A percentile compares a stretch with the other conserved stretches of the same genome.
Conservation (phyloP, 2,888 invertebrate genomes). For the Nematopogon swammerdamellus region DNA sequence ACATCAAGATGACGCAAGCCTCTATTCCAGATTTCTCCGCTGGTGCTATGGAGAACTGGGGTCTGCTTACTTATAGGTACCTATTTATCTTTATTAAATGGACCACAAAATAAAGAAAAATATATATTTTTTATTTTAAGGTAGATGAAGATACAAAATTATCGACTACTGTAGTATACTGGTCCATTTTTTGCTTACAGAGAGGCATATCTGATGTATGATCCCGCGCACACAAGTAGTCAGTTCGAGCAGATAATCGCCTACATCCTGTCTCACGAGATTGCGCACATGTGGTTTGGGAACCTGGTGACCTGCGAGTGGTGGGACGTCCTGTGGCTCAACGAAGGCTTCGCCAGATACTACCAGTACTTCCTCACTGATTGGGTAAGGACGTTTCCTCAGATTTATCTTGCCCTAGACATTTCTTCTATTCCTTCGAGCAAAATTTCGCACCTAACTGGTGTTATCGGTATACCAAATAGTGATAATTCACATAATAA, state of each 20-base stretch:
- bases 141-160: neutral
- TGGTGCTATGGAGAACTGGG: constrained; percentile 87
- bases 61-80: constrained; percentile 71
- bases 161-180: neutral
- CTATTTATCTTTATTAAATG: constrained; percentile 2
- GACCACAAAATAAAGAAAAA: neutral
- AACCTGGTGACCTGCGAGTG: constrained; percentile 63
- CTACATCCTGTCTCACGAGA: constrained; percentile 62
- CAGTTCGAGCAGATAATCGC: constrained; percentile 51
- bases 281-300: no score
- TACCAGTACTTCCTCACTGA: constrained; percentile 67
- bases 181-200: constrained; percentile 23
- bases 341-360: no score
- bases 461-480: no score
- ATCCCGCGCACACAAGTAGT: constrained; percentile 31
- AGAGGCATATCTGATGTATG: constrained; percentile 45
- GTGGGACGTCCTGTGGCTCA: constrained; percentile 66
- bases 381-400: constrained; percentile 36
- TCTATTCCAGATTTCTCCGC: constrained; percentile 75
- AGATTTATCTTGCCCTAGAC: no score
- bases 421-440: no score
- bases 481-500: no score
- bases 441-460: no score
- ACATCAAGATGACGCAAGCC: constrained; percentile 64
- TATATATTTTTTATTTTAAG: neutral